phyloP scores from a whole-genome alignment of 2,888 invertebrate genomes.

The Lathronympha strigana region DNA sequence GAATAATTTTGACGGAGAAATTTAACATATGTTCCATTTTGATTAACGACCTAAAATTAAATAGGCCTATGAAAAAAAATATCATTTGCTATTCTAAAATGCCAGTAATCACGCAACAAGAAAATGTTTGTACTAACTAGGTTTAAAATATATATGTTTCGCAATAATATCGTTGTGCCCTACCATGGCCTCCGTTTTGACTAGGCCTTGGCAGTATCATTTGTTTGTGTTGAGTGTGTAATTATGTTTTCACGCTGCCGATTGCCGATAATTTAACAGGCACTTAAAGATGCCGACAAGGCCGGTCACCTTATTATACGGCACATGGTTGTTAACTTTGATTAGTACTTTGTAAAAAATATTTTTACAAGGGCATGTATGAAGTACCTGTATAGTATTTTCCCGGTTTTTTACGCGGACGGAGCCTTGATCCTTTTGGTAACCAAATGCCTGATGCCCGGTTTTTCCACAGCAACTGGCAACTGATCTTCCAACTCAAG shows the following conservation, averaged over 20 bases:
- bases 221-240: conserved; percentile 25
- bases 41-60: too few relatives aligned
- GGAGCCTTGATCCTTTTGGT: too few relatives aligned
- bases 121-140: too few relatives aligned
- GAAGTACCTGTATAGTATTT: background rate
- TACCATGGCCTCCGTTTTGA: conserved; percentile 2
- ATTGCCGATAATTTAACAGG: conserved; percentile 19
- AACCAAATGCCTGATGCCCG: too few relatives aligned
- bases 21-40: too few relatives aligned
- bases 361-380: background rate
- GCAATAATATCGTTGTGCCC: background rate
- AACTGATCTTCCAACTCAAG: too few relatives aligned
- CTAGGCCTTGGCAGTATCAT: conserved; percentile 23
- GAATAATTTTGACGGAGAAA: too few relatives aligned
- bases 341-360: conserved; percentile 9
- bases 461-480: too few relatives aligned
- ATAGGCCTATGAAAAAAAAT: too few relatives aligned
- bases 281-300: conserved; percentile 26
- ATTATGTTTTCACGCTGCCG: conserved; percentile 33
- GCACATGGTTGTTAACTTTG: conserved; percentile 24
- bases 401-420: too few relatives aligned
- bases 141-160: background rate
- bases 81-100: too few relatives aligned
- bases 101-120: too few relatives aligned
- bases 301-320: conserved; percentile 24